A percentile compares a stretch with the other conserved stretches of the same genome.
Conservation (phyloP, 2,113 vertebrate genomes). For the Lichenostomus cassidix region DNA sequence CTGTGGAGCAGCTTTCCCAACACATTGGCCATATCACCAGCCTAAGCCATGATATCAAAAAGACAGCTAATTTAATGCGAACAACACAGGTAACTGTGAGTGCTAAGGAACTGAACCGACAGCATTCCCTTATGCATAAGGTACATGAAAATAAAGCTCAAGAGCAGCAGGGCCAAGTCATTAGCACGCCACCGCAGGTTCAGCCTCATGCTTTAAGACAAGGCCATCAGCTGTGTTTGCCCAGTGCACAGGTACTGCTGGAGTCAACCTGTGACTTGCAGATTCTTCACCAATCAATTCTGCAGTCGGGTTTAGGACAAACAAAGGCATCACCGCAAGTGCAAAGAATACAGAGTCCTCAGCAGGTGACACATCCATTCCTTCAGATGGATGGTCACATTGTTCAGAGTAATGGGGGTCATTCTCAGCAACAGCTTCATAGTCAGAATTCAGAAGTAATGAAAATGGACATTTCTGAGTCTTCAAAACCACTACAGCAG, state of each 20-base stretch:
- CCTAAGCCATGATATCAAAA: constrained; percentile 80
- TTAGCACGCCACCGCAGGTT: constrained; percentile 70
- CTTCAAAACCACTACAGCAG: constrained; percentile 84
- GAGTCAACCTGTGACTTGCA: constrained; percentile 86
- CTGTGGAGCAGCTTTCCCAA: constrained; percentile 81
- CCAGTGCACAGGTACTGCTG: constrained; percentile 86
- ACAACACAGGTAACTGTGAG: constrained; percentile 78
- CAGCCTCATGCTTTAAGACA: constrained; percentile 78
- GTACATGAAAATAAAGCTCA: constrained; percentile 80
- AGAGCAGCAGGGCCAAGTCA: constrained; percentile 81
- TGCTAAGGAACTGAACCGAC: constrained; percentile 84
- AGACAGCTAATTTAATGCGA: constrained; percentile 78
- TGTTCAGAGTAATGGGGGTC: constrained; percentile 78
- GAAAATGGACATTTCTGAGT: constrained; percentile 81
- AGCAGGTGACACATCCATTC: constrained; percentile 82
- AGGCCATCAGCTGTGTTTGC: constrained; percentile 84
- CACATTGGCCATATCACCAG: constrained; percentile 77
- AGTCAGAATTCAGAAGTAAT: constrained; percentile 80
- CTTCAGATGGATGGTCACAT: constrained; percentile 89
- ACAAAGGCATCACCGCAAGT: constrained; percentile 81
- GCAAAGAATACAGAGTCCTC: constrained; percentile 82
- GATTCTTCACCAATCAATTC: constrained; percentile 89
- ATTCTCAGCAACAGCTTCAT: constrained; percentile 80
- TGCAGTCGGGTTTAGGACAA: constrained; percentile 80
- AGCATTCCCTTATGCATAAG: constrained; percentile 83